A percentile compares a stretch with the other conserved stretches of the same genome.
Evolutionary conservation across 2,888 invertebrate genomes (phyloP).

Genomic region (Andricus quercusramuli): DNA sequence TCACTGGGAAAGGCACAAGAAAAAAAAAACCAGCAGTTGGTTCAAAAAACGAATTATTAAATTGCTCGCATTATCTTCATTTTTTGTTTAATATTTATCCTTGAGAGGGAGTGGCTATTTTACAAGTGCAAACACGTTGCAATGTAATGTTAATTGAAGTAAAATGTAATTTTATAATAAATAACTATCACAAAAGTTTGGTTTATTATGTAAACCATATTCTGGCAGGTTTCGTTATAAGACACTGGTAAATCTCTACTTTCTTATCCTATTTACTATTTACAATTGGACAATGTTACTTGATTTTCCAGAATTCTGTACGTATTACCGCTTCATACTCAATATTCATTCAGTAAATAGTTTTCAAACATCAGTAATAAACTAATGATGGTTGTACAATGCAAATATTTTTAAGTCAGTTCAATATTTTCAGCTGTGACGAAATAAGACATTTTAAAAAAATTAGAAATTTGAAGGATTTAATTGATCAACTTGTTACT

Average conservation of each 20-base stretch:
- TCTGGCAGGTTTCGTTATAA: neutral
- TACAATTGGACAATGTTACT: neutral
- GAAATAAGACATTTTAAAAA: neutral
- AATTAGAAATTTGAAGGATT: neutral
- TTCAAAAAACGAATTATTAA: neutral
- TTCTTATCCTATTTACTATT: neutral
- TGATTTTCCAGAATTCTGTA: neutral
- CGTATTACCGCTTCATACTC: neutral
- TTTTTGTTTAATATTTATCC: neutral
- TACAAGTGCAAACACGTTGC: neutral
- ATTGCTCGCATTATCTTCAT: neutral
- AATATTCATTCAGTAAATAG: neutral
- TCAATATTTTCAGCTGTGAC: neutral
- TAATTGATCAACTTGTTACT: neutral
- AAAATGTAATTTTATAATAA: slow-evolving; percentile 72
- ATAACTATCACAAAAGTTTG: slow-evolving; percentile 77
- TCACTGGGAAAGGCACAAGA: neutral
- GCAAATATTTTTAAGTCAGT: neutral
- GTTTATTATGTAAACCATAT: slow-evolving; percentile 58
- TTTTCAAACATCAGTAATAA: neutral
- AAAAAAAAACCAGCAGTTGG: neutral
- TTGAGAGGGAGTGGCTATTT: neutral
- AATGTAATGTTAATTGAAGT: neutral
- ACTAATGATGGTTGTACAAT: too few relatives aligned
- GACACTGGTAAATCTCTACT: neutral